These are phyloP conservation scores for Globodera ellingtonae DNA, from an alignment of 1,140 invertebrate genomes.

Conservation along the genomic window DNA sequence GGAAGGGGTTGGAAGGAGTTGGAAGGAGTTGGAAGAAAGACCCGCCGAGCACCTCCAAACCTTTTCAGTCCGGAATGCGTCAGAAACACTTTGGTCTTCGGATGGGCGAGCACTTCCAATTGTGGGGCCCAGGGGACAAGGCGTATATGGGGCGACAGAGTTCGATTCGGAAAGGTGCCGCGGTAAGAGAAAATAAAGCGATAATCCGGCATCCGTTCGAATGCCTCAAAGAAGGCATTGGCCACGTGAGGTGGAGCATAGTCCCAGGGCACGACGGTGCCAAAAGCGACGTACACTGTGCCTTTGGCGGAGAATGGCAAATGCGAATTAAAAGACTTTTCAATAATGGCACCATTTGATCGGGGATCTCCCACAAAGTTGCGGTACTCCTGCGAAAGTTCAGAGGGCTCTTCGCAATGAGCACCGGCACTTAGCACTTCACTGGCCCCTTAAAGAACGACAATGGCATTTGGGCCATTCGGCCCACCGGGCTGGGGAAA, in stretches of 20 bases:
- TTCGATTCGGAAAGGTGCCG: conserved; percentile 12
- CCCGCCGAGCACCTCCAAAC: conserved; percentile 7
- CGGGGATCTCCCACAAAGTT: conserved; percentile 37
- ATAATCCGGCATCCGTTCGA: conserved; percentile 40
- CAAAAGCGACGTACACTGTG: conserved; percentile 52
- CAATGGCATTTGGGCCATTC: background rate
- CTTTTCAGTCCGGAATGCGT: conserved; percentile 48
- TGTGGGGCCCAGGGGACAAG: conserved; percentile 50
- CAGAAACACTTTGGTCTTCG: conserved; percentile 47
- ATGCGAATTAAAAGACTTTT: conserved; percentile 20
- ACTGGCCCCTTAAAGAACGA: conserved; percentile 4
- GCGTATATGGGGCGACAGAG: conserved; percentile 23
- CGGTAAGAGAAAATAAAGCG: conserved; percentile 41
- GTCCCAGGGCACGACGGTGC: conserved; percentile 36
- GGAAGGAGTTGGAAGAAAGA: background rate
- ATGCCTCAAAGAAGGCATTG: conserved; percentile 37
- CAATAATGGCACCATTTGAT: conserved; percentile 17
- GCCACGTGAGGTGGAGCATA: conserved; percentile 40
- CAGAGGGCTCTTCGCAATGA: conserved; percentile 22
- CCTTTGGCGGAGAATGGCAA: conserved; percentile 24
- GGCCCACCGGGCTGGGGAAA: conserved; percentile 16
- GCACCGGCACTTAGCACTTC: conserved; percentile 29
- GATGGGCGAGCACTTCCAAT: conserved; percentile 44
- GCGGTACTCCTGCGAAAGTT: conserved; percentile 16
- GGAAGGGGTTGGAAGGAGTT: too few relatives aligned